Conservation (phyloP, 2,113 vertebrate genomes). For the Dicentrarchus labrax region DNA sequence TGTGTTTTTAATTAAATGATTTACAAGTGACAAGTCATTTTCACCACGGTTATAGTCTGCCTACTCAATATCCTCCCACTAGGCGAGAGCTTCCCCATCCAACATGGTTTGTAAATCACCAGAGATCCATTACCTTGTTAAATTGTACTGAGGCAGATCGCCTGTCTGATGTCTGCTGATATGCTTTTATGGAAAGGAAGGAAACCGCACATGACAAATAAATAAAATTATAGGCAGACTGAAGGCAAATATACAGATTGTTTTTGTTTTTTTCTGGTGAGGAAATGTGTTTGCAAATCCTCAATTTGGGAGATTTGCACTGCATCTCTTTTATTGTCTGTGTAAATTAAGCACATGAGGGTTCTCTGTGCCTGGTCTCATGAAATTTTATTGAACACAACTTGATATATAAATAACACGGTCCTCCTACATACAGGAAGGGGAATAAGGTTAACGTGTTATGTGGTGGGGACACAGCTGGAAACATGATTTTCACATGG, state of each 20-base stretch:
- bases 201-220: slow-evolving; percentile 60
- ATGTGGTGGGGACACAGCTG: neutral
- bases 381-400: slow-evolving; percentile 3
- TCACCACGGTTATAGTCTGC: slow-evolving; percentile 9
- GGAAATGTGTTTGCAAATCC: slow-evolving; percentile 33
- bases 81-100: slow-evolving; percentile 34
- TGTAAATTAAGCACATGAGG: neutral
- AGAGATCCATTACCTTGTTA: slow-evolving; percentile 67
- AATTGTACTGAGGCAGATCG: slow-evolving; percentile 53
- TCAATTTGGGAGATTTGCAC: slow-evolving; percentile 7
- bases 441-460: neutral
- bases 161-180: slow-evolving; percentile 64
- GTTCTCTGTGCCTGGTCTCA: neutral
- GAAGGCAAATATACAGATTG: neutral
- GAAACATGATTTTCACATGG: neutral
- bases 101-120: slow-evolving; percentile 58
- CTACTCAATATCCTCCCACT: slow-evolving; percentile 35
- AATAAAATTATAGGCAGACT: slow-evolving; percentile 56
- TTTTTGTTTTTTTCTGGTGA: neutral
- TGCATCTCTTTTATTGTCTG: slow-evolving; percentile 11
- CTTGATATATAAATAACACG: neutral
- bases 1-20: slow-evolving; percentile 45
- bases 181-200: slow-evolving; percentile 60
- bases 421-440: neutral
- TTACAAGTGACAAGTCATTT: slow-evolving; percentile 38